These are phyloP conservation scores for Garra rufa DNA, from an alignment of 2,113 vertebrate genomes.

Conservation along the genomic window DNA sequence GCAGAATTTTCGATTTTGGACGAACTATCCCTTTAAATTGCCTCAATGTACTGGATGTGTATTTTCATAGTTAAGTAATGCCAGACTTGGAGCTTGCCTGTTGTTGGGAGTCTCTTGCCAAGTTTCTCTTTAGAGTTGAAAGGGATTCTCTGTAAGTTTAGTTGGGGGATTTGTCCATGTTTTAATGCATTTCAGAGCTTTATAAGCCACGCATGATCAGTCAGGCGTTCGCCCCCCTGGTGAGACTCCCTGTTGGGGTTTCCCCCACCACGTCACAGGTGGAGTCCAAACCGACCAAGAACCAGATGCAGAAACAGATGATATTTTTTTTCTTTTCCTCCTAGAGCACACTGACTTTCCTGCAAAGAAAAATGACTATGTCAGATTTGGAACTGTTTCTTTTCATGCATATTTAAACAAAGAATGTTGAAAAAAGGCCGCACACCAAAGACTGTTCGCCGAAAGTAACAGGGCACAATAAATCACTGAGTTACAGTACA, in stretches of 20 bases:
- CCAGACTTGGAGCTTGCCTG: constrained; percentile 23
- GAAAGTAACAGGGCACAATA: neutral
- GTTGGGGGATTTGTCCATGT: constrained; percentile 23
- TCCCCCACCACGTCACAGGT: constrained; percentile 31
- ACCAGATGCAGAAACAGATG: constrained; percentile 44
- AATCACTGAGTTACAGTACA: neutral
- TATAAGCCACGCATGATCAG: constrained; percentile 39
- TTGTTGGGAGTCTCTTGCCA: constrained; percentile 1
- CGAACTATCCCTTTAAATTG: neutral
- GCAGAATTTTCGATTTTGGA: neutral
- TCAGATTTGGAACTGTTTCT: constrained; percentile 7
- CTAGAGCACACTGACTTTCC: neutral
- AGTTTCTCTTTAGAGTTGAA: constrained; percentile 49
- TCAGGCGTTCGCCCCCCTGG: constrained; percentile 3
- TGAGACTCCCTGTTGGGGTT: constrained; percentile 50
- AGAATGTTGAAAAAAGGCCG: neutral
- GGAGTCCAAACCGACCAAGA: constrained; percentile 27
- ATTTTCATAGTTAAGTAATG: constrained; percentile 34
- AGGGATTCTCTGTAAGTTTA: constrained; percentile 45
- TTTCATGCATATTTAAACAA: neutral
- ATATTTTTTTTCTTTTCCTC: neutral
- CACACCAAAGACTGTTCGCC: neutral
- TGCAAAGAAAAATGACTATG: neutral
- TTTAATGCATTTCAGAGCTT: constrained; percentile 55
- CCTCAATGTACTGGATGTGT: neutral